Evolutionary conservation across 2,888 invertebrate species (phyloP), one percentile per base, ranked within the genome.

Genomic region (Euzetes globulus): DNA sequence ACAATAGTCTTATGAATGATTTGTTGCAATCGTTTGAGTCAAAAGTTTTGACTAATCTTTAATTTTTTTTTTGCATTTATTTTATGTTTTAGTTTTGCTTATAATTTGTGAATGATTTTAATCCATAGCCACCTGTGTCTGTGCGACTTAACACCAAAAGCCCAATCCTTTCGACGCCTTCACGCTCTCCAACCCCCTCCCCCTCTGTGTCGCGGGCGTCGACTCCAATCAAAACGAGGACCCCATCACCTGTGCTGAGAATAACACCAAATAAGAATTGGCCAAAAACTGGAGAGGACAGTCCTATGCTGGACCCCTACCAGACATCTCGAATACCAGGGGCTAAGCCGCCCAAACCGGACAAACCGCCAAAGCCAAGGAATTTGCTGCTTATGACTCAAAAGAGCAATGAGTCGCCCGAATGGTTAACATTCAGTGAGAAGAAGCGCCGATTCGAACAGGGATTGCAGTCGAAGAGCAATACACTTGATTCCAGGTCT

Each of bases 361-460:
- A 75, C 75, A 75, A 55, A 65, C 70, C 75, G 9, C 55, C 45
- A 11, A 71, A 52, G 27, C 47, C 60, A 2, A 55, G 71, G 7
- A 75, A 72, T 37, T 19, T 74, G 19, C 22, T 63, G 29, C 29
- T 55, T 1, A 60, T 52, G 50, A n/a, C 63, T 45, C 63, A 50
- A 15, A 65, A 65, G 25, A 45, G 29, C 25, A 33, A 11, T 5
- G 71, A 75, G 58, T 76, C 78, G 50, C 78, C 78, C 13, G 78
- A 78, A 29, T 74, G 91, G 86, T 89, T 93, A 83, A 89, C 90
- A 77, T 94, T 96, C 81, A 92, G 91, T 83, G 92, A 94, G 85
- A 92, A 92, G 85, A 93, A 93, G 84, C 91, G 90, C 82, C 92
- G 94, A 85, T 97, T 97, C 84, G 96, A 97, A 85, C 90, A 70